Evolutionary conservation across 2,113 vertebrate genomes (phyloP).

Genomic region (Nycticryphes semicollaris): DNA sequence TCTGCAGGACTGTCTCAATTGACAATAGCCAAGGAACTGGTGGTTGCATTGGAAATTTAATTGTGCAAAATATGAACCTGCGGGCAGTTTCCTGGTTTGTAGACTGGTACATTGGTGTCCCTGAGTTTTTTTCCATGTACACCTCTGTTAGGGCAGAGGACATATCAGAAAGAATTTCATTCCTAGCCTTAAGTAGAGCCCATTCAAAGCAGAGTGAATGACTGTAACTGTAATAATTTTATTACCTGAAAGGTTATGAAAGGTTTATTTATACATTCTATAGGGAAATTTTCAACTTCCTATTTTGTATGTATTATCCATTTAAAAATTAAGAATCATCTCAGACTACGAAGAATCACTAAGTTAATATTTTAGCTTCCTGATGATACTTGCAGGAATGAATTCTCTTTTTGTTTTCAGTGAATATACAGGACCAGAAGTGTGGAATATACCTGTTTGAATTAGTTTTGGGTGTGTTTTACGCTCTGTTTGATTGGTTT

Average conservation of each 20-base stretch:
- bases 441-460: not conserved
- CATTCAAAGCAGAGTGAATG: not conserved
- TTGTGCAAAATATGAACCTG: not conserved
- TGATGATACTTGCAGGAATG: not conserved
- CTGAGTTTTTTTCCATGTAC: not conserved
- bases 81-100: not conserved
- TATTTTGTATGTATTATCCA: not conserved
- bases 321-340: not conserved
- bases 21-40: not conserved
- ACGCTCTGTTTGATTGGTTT: not conserved
- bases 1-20: not conserved
- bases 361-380: not conserved
- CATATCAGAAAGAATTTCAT: rapidly evolving
- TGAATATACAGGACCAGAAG: not conserved
- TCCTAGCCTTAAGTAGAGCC: not conserved
- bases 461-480: not conserved
- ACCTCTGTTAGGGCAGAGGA: not conserved
- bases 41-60: not conserved
- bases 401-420: not conserved
- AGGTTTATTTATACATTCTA: not conserved
- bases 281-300: not conserved
- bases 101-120: not conserved
- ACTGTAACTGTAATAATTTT: not conserved
- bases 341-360: not conserved
- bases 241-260: not conserved